Evolutionary conservation across 2,797 vertebrate genomes (phyloP), one percentile per base, ranked within the genome.

Genomic region (Fistularia commersonii): DNA sequence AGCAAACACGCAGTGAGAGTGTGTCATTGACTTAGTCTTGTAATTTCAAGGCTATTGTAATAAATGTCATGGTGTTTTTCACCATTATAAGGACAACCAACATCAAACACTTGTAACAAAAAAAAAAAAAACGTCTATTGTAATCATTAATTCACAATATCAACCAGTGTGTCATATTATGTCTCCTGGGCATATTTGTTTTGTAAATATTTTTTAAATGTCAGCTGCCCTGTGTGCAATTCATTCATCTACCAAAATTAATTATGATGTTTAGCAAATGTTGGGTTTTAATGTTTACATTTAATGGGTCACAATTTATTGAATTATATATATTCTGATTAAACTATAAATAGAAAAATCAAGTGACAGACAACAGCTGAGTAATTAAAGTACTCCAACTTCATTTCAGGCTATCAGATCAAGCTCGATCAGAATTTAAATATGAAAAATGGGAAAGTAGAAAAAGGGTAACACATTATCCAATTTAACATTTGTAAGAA

Each of bases 31-130:
- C 80, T 72, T 58, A 68, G 69, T 74, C 61, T 68, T 67, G 68
- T 77, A 81, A 88, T 88, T 86, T 86, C 83, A 86, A 75, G 84
- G 72, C 55, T 80, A 69, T 88, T 86, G 71, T 77, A 53, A 63
- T 75, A 78, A 84, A 75, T 66, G 74, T 74, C 74, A 83, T 66
- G 79, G 64, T 81, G 55, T 53, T 80, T 66, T 54, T 33, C 50
- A 55, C 53, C 51, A 77, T 63, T 77, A 77, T 79, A 48, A 57
- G 54, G 48, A 77, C 59, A 54, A 48, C 51, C 23, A 56, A 83
- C 81, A 85, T 86, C 69, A 84, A 86, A 85, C 75, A 78, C 63
- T 52, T 49, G 8, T 23, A 23, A 23, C 23, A 23, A 23, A 23
- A 23, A 48, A 54, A 58, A 45, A 57, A 52, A 35, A 45, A 31